These are phyloP conservation scores for Syngnathus floridae DNA, from an alignment of 2,113 vertebrate genomes.

Conservation along the genomic window DNA sequence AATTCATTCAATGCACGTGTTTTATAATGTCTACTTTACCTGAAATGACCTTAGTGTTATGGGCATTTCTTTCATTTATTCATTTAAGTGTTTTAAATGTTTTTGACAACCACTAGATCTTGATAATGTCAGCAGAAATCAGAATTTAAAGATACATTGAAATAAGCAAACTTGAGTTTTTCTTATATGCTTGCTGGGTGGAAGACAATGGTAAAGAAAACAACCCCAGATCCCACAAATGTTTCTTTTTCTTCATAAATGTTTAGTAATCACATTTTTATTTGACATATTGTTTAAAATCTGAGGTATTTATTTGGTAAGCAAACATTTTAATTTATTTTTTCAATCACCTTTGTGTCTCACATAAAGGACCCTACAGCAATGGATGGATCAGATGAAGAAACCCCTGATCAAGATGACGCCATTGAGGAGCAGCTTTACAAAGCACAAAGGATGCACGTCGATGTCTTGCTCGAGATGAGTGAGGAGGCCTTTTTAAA, in stretches of 20 bases:
- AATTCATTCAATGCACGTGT: background rate
- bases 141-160: background rate
- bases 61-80: background rate
- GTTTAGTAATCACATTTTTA: too few relatives aligned
- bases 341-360: background rate
- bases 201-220: background rate
- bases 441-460: slow-evolving; percentile 49
- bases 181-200: background rate
- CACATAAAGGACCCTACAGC: slow-evolving; percentile 4
- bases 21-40: background rate
- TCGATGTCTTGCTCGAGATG: slow-evolving; percentile 69
- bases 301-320: background rate
- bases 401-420: slow-evolving; percentile 2
- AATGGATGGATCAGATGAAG: slow-evolving; percentile 10
- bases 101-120: background rate
- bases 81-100: too few relatives aligned
- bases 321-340: background rate
- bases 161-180: background rate
- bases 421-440: background rate
- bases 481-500: slow-evolving; percentile 65
- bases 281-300: background rate
- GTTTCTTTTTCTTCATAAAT: background rate
- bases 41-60: background rate
- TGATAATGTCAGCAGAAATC: background rate
- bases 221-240: too few relatives aligned